Evolutionary conservation across 2,113 vertebrate species (phyloP).

Genomic region (Engraulis encrasicolus): DNA sequence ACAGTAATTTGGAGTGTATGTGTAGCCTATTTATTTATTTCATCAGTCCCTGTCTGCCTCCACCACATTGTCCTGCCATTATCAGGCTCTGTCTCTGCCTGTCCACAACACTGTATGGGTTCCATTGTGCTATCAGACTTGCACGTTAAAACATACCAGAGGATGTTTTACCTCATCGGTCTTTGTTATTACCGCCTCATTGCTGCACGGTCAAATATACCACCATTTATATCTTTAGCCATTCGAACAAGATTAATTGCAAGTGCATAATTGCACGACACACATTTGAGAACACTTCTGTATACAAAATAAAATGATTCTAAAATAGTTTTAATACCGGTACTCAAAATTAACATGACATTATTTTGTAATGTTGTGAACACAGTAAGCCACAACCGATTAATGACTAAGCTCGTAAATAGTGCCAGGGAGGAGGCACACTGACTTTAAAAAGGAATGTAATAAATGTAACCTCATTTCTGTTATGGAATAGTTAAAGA

Average conservation of each 20-base stretch:
- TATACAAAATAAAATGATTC: neutral
- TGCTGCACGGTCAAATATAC: neutral
- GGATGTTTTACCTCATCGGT: neutral
- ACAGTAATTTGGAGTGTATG: neutral
- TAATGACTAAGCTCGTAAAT: neutral
- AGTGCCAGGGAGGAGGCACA: neutral
- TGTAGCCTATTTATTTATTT: neutral
- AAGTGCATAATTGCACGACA: neutral
- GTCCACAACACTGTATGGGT: neutral
- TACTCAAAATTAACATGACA: neutral
- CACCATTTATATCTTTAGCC: neutral
- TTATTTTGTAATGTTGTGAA: neutral
- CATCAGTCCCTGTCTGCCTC: neutral
- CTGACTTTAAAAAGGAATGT: too few relatives aligned
- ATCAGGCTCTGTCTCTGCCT: constrained; percentile 7
- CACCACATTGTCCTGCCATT: neutral
- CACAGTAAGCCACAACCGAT: constrained; percentile 1
- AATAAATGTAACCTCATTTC: too few relatives aligned
- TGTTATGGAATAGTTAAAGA: too few relatives aligned
- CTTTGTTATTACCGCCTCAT: constrained; percentile 1
- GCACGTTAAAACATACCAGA: neutral
- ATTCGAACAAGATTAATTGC: neutral
- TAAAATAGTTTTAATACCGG: neutral
- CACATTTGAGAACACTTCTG: neutral
- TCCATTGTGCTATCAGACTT: neutral